These are phyloP conservation scores for Dicaeum eximium DNA, from an alignment of 2,113 vertebrate species.

Conservation along the genomic window DNA sequence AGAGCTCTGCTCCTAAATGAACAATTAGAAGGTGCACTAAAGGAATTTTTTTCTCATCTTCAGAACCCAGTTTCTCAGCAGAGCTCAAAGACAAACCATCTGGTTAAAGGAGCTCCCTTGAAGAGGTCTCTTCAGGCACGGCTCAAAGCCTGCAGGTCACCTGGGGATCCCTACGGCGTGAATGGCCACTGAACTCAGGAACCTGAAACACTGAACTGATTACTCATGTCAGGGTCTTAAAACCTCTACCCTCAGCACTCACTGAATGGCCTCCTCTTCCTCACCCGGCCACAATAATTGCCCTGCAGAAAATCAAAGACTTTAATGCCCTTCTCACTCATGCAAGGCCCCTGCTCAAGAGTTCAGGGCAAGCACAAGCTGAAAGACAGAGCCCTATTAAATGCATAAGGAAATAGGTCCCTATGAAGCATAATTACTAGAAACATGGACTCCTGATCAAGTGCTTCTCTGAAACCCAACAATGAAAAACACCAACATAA, in stretches of 20 bases:
- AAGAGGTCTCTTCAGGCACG: neutral
- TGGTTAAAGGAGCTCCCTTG: conserved; percentile 17
- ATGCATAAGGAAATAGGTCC: conserved; percentile 18
- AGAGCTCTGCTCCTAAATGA: conserved; percentile 50
- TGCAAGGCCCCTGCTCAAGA: neutral
- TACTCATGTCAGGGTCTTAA: neutral
- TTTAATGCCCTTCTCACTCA: neutral
- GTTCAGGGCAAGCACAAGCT: neutral
- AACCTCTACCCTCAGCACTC: neutral
- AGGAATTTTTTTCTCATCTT: conserved; percentile 42
- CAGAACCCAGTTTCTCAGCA: conserved; percentile 31
- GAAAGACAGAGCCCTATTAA: conserved; percentile 24
- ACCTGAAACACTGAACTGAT: neutral
- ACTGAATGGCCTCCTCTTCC: neutral
- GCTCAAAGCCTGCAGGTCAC: neutral
- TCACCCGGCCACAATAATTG: conserved; percentile 18
- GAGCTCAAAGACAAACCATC: conserved; percentile 19
- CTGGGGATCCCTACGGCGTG: neutral
- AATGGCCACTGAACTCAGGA: neutral
- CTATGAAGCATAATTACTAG: neutral
- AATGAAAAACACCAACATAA: neutral
- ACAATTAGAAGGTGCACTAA: conserved; percentile 48
- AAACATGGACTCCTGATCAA: neutral
- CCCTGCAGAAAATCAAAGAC: conserved; percentile 11
- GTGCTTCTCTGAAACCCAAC: neutral